Base-by-base conservation (phyloP, 2,888 invertebrate species). In the Protodeltote pygarga region DNA sequence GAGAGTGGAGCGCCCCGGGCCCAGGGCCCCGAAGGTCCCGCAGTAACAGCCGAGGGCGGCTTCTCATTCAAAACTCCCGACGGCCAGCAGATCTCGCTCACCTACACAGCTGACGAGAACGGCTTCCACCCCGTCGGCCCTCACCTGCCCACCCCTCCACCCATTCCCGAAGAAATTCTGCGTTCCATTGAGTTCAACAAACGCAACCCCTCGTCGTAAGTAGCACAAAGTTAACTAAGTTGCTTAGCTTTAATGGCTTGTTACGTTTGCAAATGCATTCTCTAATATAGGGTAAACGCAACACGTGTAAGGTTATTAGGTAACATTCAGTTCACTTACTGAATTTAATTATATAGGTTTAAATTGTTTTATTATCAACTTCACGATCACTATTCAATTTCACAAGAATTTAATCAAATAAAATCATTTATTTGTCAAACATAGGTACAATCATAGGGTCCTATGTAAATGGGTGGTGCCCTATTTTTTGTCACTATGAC, bases 101-200 rank as follows among this genome's bases (percentile, higher is more conserved):
- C 93, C 3, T 95, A 95, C 86, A 92, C 94, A 31, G 95, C 95
- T 9, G 95, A 95, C 72, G 95, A 95, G 79, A 95, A 94, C 71
- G 95, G 95, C 52, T 95, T 94, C 89, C 94, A 94, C 71, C 94
- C 95, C 16, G 93, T 90, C 37, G 94, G 94, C 5, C 89, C 93
- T 1, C 94, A 94, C 62, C 87, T 94, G n/a, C 94, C 94, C 32
- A 93, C 93, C 0, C 93, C 94, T 1, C 94, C 94, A 0, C 90
- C 90, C 1, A 90, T 90, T 44, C 90, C 90, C 0, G 90, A 89
- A 42, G 79, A 93, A 44, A 94, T 94, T 69, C 81, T 93, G 14
- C 87, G 89, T 63, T 93, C 92, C 27, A 87, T 93, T 40, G 92
- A 92, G 59, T 90, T 90, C 75, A 91, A 91, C 73, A 87, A 79